phyloP scores from a whole-genome alignment of 2,888 invertebrate species.

The Pseudoips prasinana region DNA sequence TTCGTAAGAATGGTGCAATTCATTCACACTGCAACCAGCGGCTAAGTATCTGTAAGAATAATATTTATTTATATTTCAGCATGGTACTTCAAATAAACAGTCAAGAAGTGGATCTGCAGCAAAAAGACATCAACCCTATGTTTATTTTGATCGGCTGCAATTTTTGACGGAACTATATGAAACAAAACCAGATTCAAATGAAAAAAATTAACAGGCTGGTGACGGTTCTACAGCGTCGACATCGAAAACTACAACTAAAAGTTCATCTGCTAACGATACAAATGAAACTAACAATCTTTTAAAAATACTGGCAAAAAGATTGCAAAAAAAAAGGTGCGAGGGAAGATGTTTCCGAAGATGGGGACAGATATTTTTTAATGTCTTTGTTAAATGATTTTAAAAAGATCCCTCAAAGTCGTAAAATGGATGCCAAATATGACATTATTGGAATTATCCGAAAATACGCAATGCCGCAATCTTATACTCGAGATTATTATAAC shows the following conservation, averaged over 20 bases:
- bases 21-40: constrained; percentile 16
- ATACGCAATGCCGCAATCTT: constrained; percentile 10
- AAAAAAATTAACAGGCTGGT: constrained; percentile 4
- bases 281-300: constrained; percentile 13
- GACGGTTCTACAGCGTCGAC: constrained; percentile 6
- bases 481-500: constrained; percentile 14
- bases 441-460: constrained; percentile 13
- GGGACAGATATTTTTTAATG: constrained; percentile 15
- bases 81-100: constrained; percentile 12
- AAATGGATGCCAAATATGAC: constrained; percentile 16
- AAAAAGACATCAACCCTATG: constrained; percentile 6
- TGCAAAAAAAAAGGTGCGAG: constrained; percentile 11
- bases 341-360: constrained; percentile 14
- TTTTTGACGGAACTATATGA: constrained; percentile 4
- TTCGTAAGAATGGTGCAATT: constrained; percentile 15
- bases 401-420: constrained; percentile 9
- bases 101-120: constrained; percentile 16
- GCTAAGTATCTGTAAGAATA: constrained; percentile 12
- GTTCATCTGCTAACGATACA: constrained; percentile 8
- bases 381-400: constrained; percentile 15
- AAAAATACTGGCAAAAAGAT: constrained; percentile 12
- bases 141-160: constrained; percentile 6
- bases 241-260: constrained; percentile 12
- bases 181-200: constrained; percentile 6
- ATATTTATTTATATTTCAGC: constrained; percentile 11